Conservation (phyloP, 2,797 vertebrate genomes). For the Varecia variegata region DNA sequence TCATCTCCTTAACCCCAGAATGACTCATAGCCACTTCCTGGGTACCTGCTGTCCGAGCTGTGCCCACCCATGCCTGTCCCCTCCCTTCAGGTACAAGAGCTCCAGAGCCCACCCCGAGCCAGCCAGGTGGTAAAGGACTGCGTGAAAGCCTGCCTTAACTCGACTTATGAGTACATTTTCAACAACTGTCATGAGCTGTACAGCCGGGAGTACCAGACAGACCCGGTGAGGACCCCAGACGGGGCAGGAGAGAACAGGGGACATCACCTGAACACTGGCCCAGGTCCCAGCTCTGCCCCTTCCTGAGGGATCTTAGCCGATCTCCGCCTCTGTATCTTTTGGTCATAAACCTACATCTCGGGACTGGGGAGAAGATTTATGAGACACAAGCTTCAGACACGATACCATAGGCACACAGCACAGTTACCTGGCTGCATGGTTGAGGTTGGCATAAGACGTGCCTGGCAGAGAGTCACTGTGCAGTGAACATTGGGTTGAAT, state of each 20-base stretch:
- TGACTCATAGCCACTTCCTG: not conserved
- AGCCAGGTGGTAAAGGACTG: slow-evolving; percentile 98
- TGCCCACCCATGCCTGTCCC: not conserved
- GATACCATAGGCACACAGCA: not conserved
- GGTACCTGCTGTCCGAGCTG: accelerated
- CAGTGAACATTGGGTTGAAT: not conserved
- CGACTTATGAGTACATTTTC: slow-evolving; percentile 98
- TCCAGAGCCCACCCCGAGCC: slow-evolving; percentile 97
- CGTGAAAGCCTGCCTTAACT: slow-evolving; percentile 98
- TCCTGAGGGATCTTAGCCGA: not conserved
- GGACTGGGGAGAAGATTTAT: not conserved
- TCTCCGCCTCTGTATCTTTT: not conserved
- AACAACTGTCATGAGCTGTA: slow-evolving; percentile 98
- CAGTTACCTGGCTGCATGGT: not conserved
- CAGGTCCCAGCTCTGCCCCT: not conserved
- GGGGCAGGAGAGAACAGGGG: not conserved
- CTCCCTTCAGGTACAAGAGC: slow-evolving; percentile 42
- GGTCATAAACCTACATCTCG: not conserved
- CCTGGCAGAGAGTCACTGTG: not conserved
- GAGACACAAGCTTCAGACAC: not conserved
- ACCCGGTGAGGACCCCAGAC: slow-evolving; percentile 21
- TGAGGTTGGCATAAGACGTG: not conserved
- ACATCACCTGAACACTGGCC: accelerated
- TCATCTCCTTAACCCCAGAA: not conserved
- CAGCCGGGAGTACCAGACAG: slow-evolving; percentile 95